Percentiles rank a stretch among this genome's conserved stretches.
These are phyloP conservation scores for Saimiri boliviensis DNA, from an alignment of 2,113 vertebrate genomes.

Conservation along the genomic window DNA sequence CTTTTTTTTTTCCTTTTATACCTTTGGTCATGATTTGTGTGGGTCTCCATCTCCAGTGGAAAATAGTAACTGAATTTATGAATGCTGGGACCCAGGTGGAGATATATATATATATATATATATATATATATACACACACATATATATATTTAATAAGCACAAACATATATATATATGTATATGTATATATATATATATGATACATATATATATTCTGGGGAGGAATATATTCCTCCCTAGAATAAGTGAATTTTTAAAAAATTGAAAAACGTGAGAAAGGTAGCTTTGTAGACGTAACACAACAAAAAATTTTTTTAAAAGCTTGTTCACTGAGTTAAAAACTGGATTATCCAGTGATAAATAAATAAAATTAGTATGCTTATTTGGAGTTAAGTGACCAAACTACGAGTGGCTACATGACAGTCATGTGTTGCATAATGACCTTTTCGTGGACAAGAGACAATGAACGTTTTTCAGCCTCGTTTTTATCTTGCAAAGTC, in stretches of 20 bases:
- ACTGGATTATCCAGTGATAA: background rate
- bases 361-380: too few species aligned
- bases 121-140: too few species aligned
- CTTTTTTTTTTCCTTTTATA: background rate
- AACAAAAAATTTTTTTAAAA: background rate
- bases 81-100: rapidly evolving
- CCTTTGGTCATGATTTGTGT: background rate
- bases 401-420: background rate
- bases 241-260: background rate
- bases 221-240: background rate
- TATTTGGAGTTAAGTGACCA: background rate
- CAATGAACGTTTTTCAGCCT: too few species aligned
- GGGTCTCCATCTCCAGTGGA: background rate
- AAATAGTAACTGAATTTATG: background rate
- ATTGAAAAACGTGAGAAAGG: background rate
- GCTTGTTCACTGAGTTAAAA: background rate
- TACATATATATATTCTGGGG: too few species aligned
- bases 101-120: too few species aligned
- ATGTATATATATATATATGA: too few species aligned
- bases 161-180: too few species aligned
- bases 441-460: background rate
- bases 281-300: background rate
- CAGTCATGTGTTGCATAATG: background rate
- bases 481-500: too few species aligned
- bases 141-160: too few species aligned